Conservation (phyloP, 2,888 invertebrate species). For the Drosophila differens region DNA sequence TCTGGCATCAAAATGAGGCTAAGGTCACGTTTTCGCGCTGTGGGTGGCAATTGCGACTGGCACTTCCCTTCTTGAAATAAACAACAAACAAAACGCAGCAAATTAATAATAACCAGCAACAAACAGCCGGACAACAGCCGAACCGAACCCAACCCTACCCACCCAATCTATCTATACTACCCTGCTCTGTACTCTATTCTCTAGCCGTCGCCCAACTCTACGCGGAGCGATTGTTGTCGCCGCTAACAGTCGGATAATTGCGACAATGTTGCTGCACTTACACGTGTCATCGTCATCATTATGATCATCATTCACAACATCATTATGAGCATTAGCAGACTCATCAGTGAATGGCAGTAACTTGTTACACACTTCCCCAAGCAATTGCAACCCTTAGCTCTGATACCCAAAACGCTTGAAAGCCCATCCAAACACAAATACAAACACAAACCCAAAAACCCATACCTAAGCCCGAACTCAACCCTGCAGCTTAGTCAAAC, state of each 20-base stretch:
- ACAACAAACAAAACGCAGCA: slow-evolving; percentile 73
- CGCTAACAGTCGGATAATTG: slow-evolving; percentile 74
- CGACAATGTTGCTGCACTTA: slow-evolving; percentile 81
- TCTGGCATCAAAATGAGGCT: slow-evolving; percentile 47
- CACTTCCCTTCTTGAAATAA: slow-evolving; percentile 65
- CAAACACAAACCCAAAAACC: background rate
- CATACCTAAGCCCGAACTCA: background rate
- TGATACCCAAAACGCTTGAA: background rate
- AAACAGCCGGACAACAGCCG: slow-evolving; percentile 29
- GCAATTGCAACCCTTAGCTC: slow-evolving; percentile 60
- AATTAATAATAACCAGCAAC: slow-evolving; percentile 66
- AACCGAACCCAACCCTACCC: background rate
- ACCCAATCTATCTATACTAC: background rate
- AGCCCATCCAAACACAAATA: background rate
- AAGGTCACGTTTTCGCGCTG: slow-evolving; percentile 80
- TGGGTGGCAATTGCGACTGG: slow-evolving; percentile 71
- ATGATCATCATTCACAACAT: slow-evolving; percentile 29
- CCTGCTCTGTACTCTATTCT: slow-evolving; percentile 5
- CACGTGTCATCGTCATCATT: slow-evolving; percentile 70
- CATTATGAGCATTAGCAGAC: slow-evolving; percentile 41
- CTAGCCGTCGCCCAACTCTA: background rate
- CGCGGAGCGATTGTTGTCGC: slow-evolving; percentile 14
- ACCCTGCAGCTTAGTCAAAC: slow-evolving; percentile 47
- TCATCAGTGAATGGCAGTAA: slow-evolving; percentile 45
- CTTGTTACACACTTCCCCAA: slow-evolving; percentile 62